Base-by-base conservation (phyloP, 2,797 vertebrate species). In the Acanthurus leucopareius region DNA sequence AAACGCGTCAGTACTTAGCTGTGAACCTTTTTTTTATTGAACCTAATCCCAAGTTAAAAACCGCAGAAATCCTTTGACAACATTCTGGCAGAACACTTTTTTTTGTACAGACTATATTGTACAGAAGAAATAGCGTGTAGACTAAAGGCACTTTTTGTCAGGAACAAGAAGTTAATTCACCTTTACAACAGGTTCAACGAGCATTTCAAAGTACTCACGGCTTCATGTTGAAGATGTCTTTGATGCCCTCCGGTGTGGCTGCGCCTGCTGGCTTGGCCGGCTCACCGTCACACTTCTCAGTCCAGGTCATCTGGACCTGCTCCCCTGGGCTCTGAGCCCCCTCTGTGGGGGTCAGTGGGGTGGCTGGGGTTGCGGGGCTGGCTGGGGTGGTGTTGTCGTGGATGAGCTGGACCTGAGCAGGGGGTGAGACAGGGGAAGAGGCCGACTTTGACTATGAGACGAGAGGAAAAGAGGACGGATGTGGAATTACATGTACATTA, bases 161-260 rank as follows among this genome's bases (percentile, higher is more conserved):
- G 63, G 35, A 82, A 72, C 59, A 57, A 53, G 51, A 63, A 44
- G 25, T 8, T 19, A 48, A 20, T 76, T 78, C 63, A 58, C 56
- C 45, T 78, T 79, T 69, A 48, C 45, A 20, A 56, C 42, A 74
- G 53, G 75, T 69, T 83, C 72, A 79, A n/a, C 14, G 53, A 73
- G 81, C 76, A 68, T 77, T 35, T 67, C 45, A 64, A 54, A 67
- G 42, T 32, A 96, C 97, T 53, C 95, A 99, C 98, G 98, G 98
- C 94, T 99, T 99, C 98, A 99, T 99, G 95, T 95, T 99, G 96
- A 99, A 99, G 92, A 99, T 97, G 90, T 99, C 98, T 92, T 97
- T 99, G 94, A 99, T 97, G 93, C 96, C 96, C 83, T 97, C 97
- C 0, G 97, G 95, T 80, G 97, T 97, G 90, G 96, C 93, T 0